Base-by-base conservation (phyloP, 2,113 vertebrate genomes). In the Lasiurus borealis region DNA sequence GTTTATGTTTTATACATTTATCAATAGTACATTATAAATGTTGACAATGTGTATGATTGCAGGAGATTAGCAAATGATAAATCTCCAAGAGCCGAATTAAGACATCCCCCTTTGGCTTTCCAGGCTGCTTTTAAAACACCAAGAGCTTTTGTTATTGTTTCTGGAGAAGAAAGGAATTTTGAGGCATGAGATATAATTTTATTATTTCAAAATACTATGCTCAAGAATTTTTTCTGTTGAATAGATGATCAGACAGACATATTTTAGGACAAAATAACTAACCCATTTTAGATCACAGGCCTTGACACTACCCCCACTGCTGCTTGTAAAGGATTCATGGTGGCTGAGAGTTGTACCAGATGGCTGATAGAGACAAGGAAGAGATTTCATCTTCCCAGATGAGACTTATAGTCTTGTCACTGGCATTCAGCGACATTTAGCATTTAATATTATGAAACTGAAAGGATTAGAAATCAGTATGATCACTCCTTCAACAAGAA, bases 141-240 rank as follows among this genome's bases (percentile, higher is more conserved):
- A 94, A 88, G 78, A 95, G 85, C 90, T 91, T 95, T 85, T 96
- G 93, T 72, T 96, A 95, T 83, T 95, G 78, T 93, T 97, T 96
- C 88, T 92, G 16, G 25, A 92, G 15, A 81, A 95, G 82, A 95
- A 95, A 92, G 64, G 52, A 91, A 89, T 93, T 94, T 83, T 83
- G 91, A 88, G 84, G 50, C 86, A 89, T 31, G 87, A 94, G 25
- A 94, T 93, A 77, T 77, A 93, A 96, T 93, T 95, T 96, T 57
- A 83, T 92, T 89, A 92, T 73, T 75, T 85, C 81, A 95, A 96
- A 97, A 97, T 62, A 95, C 82, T 83, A 23, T 73, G 73, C 36
- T 64, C 90, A 73, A 73, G 68, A 85, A 81, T 88, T 84, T 91
- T 81, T 95, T 64, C 88, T 88, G 64, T 81, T 96, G 68, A 96